Percentiles rank a stretch among this genome's conserved stretches.
Conservation (phyloP, 2,797 vertebrate species). For the Pteronotus mesoamericanus region DNA sequence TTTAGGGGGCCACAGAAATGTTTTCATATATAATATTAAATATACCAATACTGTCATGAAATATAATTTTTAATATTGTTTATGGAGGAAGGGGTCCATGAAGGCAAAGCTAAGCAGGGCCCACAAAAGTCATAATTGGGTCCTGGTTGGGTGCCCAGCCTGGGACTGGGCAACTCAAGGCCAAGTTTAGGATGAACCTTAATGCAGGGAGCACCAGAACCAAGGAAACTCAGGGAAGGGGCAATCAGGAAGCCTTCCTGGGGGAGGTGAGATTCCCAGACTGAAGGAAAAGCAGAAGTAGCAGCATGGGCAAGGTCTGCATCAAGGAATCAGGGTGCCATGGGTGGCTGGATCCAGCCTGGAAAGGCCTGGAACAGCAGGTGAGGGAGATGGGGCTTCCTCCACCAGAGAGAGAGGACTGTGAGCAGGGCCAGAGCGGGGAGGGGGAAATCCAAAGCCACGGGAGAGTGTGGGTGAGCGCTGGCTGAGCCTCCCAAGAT, state of each 20-base stretch:
- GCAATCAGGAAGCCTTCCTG: neutral
- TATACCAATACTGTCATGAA: neutral
- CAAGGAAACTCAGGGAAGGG: neutral
- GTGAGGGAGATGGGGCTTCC: neutral
- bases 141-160: neutral
- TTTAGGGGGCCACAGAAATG: neutral
- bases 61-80: neutral
- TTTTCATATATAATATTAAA: neutral
- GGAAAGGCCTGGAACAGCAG: neutral
- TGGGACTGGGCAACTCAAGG: neutral
- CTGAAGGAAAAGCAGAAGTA: neutral
- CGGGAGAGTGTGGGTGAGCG: fast-evolving
- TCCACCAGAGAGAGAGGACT: no score
- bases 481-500: neutral
- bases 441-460: neutral
- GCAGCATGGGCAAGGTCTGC: neutral
- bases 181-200: neutral
- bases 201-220: neutral
- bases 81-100: neutral
- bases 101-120: neutral
- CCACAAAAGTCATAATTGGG: neutral
- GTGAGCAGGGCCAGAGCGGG: neutral
- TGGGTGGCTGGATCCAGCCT: neutral
- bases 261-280: neutral
- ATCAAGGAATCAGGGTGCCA: neutral